Percentiles rank a stretch among this genome's conserved stretches.
phyloP scores from a whole-genome alignment of 2,113 vertebrate species.

The Rattus rattus region DNA sequence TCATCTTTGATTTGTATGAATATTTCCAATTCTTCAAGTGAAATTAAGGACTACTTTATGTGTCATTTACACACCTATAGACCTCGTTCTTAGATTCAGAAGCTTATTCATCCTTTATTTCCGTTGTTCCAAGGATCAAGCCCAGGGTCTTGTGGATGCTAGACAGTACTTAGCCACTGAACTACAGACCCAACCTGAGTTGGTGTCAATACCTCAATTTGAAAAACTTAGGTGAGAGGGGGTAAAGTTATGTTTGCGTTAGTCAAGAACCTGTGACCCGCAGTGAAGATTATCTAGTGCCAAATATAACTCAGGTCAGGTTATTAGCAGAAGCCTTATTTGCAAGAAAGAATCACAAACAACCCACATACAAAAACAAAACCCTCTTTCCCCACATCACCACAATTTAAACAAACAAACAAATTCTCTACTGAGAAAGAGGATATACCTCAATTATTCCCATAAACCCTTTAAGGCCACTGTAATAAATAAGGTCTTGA shows the following conservation, averaged over 20 bases:
- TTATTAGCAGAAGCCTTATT: constrained; percentile 22
- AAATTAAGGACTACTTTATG: constrained; percentile 31
- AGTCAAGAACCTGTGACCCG: constrained; percentile 5
- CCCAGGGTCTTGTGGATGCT: not conserved
- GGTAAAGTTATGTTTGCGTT: constrained; percentile 41
- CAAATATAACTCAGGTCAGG: constrained; percentile 42
- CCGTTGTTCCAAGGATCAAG: not conserved
- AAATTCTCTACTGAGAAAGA: constrained; percentile 22
- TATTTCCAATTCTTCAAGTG: constrained; percentile 7
- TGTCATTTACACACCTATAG: not conserved
- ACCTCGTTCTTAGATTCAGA: not conserved
- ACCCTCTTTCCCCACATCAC: not conserved
- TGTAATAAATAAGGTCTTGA: constrained; percentile 23
- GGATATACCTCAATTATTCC: not conserved
- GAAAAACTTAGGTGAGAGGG: constrained; percentile 30
- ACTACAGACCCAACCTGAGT: not conserved
- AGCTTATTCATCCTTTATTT: not conserved
- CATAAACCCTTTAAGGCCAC: not conserved
- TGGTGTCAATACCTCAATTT: constrained; percentile 1
- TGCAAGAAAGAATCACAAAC: constrained; percentile 10
- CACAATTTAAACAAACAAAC: not conserved
- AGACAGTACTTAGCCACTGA: not conserved
- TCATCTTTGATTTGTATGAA: not conserved
- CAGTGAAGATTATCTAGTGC: constrained; percentile 29
- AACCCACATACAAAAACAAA: constrained; percentile 47